A percentile compares a stretch with the other conserved stretches of the same genome.
phyloP scores from a whole-genome alignment of 1,140 invertebrate species.

The Aphidius gifuensis region DNA sequence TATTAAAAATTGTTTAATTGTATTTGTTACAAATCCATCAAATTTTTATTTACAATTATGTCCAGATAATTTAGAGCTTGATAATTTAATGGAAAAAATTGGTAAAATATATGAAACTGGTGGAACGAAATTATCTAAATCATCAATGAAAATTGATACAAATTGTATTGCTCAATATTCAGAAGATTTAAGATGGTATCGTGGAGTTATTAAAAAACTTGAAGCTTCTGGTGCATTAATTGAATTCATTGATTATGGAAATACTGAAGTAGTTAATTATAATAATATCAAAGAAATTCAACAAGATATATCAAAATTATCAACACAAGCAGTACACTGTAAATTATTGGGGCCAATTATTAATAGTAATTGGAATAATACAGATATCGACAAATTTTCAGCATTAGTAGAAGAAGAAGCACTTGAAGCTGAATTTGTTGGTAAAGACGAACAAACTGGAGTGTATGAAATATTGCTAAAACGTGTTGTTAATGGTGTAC shows the following conservation, averaged over 20 bases:
- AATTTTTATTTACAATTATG: slow-evolving; percentile 55
- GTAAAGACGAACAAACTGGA: slow-evolving; percentile 31
- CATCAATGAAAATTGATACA: slow-evolving; percentile 23
- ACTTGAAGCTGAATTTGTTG: slow-evolving; percentile 45
- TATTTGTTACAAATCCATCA: slow-evolving; percentile 41
- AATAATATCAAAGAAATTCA: slow-evolving; percentile 44
- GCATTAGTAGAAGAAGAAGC: slow-evolving; percentile 25
- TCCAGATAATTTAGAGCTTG: slow-evolving; percentile 43
- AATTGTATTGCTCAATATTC: slow-evolving; percentile 57
- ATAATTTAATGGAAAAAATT: slow-evolving; percentile 48
- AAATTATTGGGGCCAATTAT: slow-evolving; percentile 37
- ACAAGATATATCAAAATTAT: slow-evolving; percentile 35
- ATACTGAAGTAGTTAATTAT: slow-evolving; percentile 38
- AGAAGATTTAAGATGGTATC: slow-evolving; percentile 58
- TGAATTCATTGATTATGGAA: slow-evolving; percentile 61
- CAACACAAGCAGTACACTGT: slow-evolving; percentile 47
- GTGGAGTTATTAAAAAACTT: slow-evolving; percentile 53
- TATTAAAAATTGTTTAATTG: slow-evolving; percentile 39
- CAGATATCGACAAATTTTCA: slow-evolving; percentile 32
- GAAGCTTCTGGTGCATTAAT: slow-evolving; percentile 42
- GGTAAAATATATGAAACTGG: slow-evolving; percentile 34
- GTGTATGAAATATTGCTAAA: slow-evolving; percentile 40
- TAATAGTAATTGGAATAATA: slow-evolving; percentile 29
- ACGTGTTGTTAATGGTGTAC: slow-evolving; percentile 18
- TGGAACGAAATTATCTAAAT: slow-evolving; percentile 29